Evolutionary conservation across 2,113 vertebrate genomes (phyloP), one percentile per base, ranked within the genome.

Genomic region (Scolopax mira): DNA sequence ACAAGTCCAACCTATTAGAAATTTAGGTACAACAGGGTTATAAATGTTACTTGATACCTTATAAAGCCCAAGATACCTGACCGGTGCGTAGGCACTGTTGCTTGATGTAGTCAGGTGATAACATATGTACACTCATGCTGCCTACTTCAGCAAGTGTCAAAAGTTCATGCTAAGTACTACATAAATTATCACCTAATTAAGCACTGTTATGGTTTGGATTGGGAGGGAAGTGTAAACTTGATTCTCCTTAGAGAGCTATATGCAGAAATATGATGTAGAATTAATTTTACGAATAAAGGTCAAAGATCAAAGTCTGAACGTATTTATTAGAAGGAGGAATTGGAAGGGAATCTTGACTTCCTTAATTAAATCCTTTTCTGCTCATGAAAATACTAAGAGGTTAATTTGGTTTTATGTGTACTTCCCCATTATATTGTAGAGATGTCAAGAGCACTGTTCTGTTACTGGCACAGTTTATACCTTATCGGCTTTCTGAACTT

Each of bases 181-280:
- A 98, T 98, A 98, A 98, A 98, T 98, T 98, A 98, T 98, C 98
- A 98, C 98, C 97, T 98, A 98, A 98, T 98, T 98, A 98, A 98
- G 97, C 11, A 33, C 96, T 98, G 97, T 97, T 98, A 98, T 92
- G 94, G 96, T 98, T 98, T 98, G 96, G 85, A 96, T 97, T 60
- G 60, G 73, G 96, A 96, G 48, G 92, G 71, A 96, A 98, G 96
- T 97, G 96, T 97, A 98, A 98, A 98, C 97, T 95, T 61, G 89
- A 98, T 98, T 98, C 98, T 98, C 98, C 98, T 98, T 97, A 93
- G 98, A 98, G 98, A 98, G 97, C 94, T 96, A 89, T 97, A 98
- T 93, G 96, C 46, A 98, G 96, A 98, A 98, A 97, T 98, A 98
- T 97, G 95, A 98, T 97, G 98, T 97, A 97, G 97, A 98, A 97